Evolutionary conservation across 2,113 vertebrate species (phyloP).

Genomic region (Sigmodon hispidus): DNA sequence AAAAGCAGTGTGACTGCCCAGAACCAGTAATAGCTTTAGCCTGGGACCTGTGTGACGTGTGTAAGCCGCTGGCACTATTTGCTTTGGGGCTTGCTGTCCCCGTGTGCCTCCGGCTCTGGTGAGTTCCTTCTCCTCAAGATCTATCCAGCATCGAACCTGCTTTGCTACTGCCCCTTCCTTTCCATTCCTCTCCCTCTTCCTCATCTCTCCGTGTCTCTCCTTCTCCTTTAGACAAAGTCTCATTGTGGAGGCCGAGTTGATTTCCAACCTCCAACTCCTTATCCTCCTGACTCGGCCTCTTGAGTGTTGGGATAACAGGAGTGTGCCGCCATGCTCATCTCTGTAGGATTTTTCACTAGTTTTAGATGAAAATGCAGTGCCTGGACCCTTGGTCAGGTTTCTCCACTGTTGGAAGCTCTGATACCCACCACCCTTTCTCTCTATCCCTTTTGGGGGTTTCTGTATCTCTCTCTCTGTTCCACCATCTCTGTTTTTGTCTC

Average conservation of each 20-base stretch:
- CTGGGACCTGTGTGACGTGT: background rate
- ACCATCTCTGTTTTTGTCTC: background rate
- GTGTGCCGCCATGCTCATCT: background rate
- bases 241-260: background rate
- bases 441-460: background rate
- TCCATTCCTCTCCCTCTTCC: too few species aligned
- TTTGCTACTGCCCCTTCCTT: background rate
- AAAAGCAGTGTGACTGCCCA: background rate
- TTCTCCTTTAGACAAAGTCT: background rate
- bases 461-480: background rate
- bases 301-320: background rate
- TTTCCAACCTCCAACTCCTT: background rate
- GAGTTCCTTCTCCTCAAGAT: too few species aligned
- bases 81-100: background rate
- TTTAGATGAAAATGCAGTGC: background rate
- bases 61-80: background rate
- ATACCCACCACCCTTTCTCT: background rate
- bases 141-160: background rate
- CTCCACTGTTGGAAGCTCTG: background rate
- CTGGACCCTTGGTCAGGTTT: background rate
- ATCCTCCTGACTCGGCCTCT: background rate
- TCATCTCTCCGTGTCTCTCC: background rate
- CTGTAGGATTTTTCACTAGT: background rate
- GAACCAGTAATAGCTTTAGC: background rate
- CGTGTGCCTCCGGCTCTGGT: rapidly evolving